A percentile compares a stretch with the other conserved stretches of the same genome.
These are phyloP conservation scores for Prionace glauca DNA, from an alignment of 2,797 vertebrate genomes.

Conservation along the genomic window DNA sequence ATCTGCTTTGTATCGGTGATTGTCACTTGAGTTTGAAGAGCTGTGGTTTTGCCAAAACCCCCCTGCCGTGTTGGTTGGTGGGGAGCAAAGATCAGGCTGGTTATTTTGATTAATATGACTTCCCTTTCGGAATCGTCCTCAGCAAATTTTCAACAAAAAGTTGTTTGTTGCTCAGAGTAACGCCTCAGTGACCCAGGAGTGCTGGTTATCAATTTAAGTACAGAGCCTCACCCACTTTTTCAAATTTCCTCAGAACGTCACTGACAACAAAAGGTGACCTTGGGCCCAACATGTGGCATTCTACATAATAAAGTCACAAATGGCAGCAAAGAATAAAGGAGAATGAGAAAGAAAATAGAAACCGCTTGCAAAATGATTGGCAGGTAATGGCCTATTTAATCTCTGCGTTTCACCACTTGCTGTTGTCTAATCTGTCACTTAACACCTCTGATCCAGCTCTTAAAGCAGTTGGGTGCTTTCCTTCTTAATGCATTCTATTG, in stretches of 20 bases:
- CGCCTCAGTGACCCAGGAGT: too few relatives aligned
- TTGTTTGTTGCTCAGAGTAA: not conserved
- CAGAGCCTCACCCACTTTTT: not conserved
- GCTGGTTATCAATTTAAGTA: not conserved
- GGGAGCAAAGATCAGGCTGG: not conserved
- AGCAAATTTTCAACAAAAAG: not conserved
- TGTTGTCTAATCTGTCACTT: slow-evolving; percentile 20
- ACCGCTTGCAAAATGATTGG: not conserved
- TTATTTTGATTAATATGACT: not conserved
- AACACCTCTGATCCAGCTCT: not conserved
- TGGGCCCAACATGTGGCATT: not conserved
- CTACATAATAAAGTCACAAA: not conserved
- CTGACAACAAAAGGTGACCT: not conserved
- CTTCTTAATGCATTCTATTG: not conserved
- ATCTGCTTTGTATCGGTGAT: not conserved
- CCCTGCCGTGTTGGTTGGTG: not conserved
- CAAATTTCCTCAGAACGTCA: not conserved
- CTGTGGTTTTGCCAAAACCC: not conserved
- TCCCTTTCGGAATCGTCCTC: not conserved
- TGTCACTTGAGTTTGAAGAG: not conserved
- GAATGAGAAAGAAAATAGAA: not conserved
- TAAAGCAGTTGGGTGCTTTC: not conserved
- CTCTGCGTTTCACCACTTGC: not conserved
- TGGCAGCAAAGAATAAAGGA: not conserved
- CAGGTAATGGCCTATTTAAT: not conserved